Evolutionary conservation across 2,797 vertebrate genomes (phyloP), one percentile per base, ranked within the genome.

Genomic region (Morus bassanus): DNA sequence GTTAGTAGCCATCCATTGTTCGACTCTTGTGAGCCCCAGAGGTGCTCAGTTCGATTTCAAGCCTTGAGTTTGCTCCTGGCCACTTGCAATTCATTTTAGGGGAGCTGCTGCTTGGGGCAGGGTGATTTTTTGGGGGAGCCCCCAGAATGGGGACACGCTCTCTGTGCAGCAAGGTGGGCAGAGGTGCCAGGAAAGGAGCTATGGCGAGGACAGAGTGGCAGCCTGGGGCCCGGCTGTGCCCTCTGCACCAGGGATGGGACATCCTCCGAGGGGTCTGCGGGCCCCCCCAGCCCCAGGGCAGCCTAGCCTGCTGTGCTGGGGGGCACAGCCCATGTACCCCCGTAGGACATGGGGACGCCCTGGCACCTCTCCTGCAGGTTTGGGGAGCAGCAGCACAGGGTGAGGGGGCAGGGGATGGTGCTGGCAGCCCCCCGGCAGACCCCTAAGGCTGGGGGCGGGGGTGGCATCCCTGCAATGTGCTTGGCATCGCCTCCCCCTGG

Each of bases 91-190:
- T 17, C 3, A 18, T 46, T 59, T 9, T 11, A 41, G n/a, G 64
- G 51, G 37, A 74, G 81, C 57, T 76, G 60, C 85, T 76, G 78
- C 73, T 60, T 30, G 31, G 70, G 64, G 13, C 24, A 80, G 77
- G 70, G 18, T 77, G 45, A 21, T 1, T 74, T 77, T 43, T 43
- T 22, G 51, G 69, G 24, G 53, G n/a, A 76, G 61, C 30, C 27
- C 41, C 5, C 15, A 1, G 37, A 8, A 9, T 7, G 60, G 50
- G 17, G 10, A 10, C 23, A 2, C 2, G 1, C 19, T 0, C 0
- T 17, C 12, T 8, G 43, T 23, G 39, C 3, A 22, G n/a, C 1
- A 0, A 46, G 19, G 41, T 1, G 3, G 33, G 51, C 15, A 11
- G 54, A n/a, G 57, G 43, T 1, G 3, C 25, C 0, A 17, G 79